Evolutionary conservation across 2,797 vertebrate species (phyloP), one percentile per base, ranked within the genome.

Genomic region (Sciurus vulgaris): DNA sequence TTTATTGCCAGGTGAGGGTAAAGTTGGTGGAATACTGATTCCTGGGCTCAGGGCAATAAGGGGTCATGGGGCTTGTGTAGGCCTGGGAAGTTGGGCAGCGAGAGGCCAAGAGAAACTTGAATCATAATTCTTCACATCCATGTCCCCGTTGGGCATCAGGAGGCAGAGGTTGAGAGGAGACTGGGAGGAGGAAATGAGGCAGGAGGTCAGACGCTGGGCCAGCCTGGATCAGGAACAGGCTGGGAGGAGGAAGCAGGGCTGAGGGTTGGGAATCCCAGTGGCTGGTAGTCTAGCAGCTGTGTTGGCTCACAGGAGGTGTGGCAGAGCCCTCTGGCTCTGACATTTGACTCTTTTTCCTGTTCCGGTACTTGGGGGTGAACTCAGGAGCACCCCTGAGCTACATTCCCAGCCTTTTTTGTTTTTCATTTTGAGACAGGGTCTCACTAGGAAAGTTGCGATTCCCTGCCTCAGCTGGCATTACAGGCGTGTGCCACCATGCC

Each of bases 281-380:
- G 28, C 63, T 11, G 1, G 10, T 5, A 22, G 22, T n/a, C 26
- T 17, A 0, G 0, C 7, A 2, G 54, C 6, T 22, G 4, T 9
- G 1, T 15, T 1, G 56, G 4, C 41, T 15, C 59, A 0, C 8
- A 49, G 51, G 30, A 14, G 2, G 0, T 17, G 14, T 61, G 30
- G 3, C 2, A 0, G 15, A 59, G 26, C 22, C 28, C 33, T 78
- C 30, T 61, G 65, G 14, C 47, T 49, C 63, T 54, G 33, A 74
- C 22, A 38, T 69, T 85, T 22, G 59, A 11, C 59, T 24, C 54
- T 61, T 24, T 61, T 61, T 6, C 24, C 59, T 8, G 12, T 24
- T 61, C 59, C 24, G 26, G 24, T 26, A 61, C 59, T 26, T 26
- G 59, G 59, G 9, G 24, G 26, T 24, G 59, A 26, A 9, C 59